Evolutionary conservation across 2,888 invertebrate genomes (phyloP).

Genomic region (Melanostoma scalare): DNA sequence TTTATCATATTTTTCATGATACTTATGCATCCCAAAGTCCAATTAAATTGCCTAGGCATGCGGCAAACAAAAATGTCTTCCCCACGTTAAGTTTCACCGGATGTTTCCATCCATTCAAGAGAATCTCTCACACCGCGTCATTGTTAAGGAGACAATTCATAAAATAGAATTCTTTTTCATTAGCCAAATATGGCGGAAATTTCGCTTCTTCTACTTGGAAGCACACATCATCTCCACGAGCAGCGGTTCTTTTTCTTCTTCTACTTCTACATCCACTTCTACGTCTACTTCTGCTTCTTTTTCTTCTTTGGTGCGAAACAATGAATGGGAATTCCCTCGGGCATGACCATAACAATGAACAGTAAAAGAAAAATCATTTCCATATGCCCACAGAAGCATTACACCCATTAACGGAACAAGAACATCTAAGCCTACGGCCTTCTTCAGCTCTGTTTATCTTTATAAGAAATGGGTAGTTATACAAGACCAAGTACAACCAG

Average conservation of each 20-base stretch:
- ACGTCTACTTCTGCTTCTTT: slow-evolving; percentile 9
- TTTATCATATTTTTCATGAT: too few relatives aligned
- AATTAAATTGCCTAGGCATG: slow-evolving; percentile 17
- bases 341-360: slow-evolving; percentile 66
- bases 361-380: slow-evolving; percentile 45
- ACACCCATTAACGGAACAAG: slow-evolving; percentile 48
- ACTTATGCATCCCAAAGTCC: slow-evolving; percentile 1
- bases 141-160: slow-evolving; percentile 26
- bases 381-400: slow-evolving; percentile 51
- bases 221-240: slow-evolving; percentile 15
- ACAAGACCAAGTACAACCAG: too few relatives aligned
- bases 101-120: not conserved
- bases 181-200: slow-evolving; percentile 59
- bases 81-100: not conserved
- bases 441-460: not conserved
- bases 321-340: slow-evolving; percentile 68
- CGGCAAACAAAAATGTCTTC: not conserved
- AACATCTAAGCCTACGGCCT: slow-evolving; percentile 2
- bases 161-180: slow-evolving; percentile 49
- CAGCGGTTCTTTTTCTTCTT: too few relatives aligned
- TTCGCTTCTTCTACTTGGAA: slow-evolving; percentile 32
- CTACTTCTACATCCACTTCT: not conserved
- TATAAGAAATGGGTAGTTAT: too few relatives aligned
- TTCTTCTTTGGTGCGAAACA: slow-evolving; percentile 55
- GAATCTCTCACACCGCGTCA: slow-evolving; percentile 21